Conservation (phyloP, 1,140 invertebrate species). For the Drosophila repleta region DNA sequence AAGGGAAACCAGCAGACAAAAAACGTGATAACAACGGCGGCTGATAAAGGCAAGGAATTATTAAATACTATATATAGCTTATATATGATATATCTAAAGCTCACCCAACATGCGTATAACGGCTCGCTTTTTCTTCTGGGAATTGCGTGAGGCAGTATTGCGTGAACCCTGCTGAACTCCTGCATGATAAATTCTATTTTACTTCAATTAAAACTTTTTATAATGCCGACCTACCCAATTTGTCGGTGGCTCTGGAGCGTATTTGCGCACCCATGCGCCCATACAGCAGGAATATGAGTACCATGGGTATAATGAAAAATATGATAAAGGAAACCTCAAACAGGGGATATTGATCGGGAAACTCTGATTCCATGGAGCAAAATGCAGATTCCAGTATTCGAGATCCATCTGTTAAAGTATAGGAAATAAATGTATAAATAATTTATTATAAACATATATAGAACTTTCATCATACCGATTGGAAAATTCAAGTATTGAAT, state of each 20-base stretch:
- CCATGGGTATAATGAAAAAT: constrained; percentile 93
- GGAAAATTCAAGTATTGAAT: constrained; percentile 90
- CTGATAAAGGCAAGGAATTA: constrained; percentile 85
- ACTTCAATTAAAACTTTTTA: neutral
- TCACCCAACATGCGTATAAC: constrained; percentile 93
- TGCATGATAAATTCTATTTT: constrained; percentile 22
- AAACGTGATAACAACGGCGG: constrained; percentile 97
- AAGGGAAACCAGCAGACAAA: constrained; percentile 99
- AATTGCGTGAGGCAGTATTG: constrained; percentile 87
- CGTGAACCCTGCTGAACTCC: constrained; percentile 86
- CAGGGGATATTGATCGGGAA: constrained; percentile 87
- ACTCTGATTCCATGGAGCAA: constrained; percentile 88
- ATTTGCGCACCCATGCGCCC: constrained; percentile 90
- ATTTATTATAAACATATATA: neutral
- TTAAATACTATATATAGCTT: neutral
- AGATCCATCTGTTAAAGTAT: constrained; percentile 74
- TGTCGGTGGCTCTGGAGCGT: constrained; percentile 85
- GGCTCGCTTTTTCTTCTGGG: constrained; percentile 89
- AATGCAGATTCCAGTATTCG: constrained; percentile 89
- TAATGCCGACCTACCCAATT: constrained; percentile 69
- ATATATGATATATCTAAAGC: constrained; percentile 30
- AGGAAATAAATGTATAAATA: neutral
- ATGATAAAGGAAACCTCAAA: constrained; percentile 92
- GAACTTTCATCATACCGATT: constrained; percentile 84
- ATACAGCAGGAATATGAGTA: constrained; percentile 91